These are phyloP conservation scores for Pseudotriccus pelzelni DNA, from an alignment of 2,797 vertebrate species.

Conservation along the genomic window DNA sequence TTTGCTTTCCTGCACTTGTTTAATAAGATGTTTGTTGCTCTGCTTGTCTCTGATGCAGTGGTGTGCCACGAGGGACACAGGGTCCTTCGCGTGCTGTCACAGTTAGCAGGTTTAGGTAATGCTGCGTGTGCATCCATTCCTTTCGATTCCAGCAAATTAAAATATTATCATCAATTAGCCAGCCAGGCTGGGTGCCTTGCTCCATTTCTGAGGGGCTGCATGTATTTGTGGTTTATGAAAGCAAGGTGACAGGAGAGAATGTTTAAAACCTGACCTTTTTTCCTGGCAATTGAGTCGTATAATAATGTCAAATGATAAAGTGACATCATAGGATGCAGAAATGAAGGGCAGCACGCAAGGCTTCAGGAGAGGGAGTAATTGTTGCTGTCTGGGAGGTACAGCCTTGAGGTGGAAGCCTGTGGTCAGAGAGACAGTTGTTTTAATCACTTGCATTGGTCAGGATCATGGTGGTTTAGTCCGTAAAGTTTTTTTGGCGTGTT, in stretches of 20 bases:
- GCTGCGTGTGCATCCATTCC: background rate
- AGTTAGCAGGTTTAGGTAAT: constrained; percentile 39
- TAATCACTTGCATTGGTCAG: background rate
- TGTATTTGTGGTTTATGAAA: background rate
- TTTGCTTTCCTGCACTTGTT: constrained; percentile 68
- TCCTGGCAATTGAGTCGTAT: background rate
- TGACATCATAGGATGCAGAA: background rate
- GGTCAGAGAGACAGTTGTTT: background rate
- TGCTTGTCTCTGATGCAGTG: constrained; percentile 55
- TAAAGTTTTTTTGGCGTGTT: background rate
- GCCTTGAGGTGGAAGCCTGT: background rate
- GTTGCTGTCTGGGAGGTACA: background rate
- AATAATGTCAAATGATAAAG: background rate
- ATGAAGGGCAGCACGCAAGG: background rate
- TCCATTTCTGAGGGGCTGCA: background rate
- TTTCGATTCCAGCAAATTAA: constrained; percentile 52
- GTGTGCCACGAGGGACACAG: constrained; percentile 45
- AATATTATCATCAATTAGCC: constrained; percentile 42
- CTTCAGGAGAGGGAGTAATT: background rate
- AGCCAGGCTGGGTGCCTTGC: background rate
- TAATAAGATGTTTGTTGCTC: constrained; percentile 77
- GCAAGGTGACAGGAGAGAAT: background rate
- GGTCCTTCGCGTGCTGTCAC: constrained; percentile 50
- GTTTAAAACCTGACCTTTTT: background rate
- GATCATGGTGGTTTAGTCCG: background rate